A percentile compares a stretch with the other conserved stretches of the same genome.
Conservation (phyloP, 2,113 vertebrate species). For the Syrmaticus mikado region DNA sequence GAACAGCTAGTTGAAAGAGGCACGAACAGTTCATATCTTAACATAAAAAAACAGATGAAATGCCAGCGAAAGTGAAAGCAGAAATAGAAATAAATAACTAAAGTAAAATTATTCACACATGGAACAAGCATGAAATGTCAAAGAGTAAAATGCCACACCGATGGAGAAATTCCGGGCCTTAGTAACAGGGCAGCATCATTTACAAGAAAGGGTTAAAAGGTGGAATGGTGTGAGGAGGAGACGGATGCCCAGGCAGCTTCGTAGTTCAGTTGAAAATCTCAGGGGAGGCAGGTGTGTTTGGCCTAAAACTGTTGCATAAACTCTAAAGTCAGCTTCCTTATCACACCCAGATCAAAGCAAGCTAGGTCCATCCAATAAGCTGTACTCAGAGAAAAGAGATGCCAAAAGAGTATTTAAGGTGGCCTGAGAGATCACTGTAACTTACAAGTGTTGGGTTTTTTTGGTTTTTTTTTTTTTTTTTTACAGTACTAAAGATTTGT, state of each 20-base stretch:
- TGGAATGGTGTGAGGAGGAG: background rate
- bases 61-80: constrained; percentile 18
- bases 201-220: background rate
- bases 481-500: background rate
- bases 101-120: background rate
- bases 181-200: background rate
- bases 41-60: background rate
- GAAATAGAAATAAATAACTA: background rate
- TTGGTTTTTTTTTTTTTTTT: background rate
- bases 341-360: background rate
- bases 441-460: background rate
- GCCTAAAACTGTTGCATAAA: background rate
- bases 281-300: background rate
- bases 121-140: constrained; percentile 16
- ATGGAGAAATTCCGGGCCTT: background rate
- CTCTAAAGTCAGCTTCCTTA: background rate
- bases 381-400: background rate
- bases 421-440: background rate
- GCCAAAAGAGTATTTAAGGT: background rate
- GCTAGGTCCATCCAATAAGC: rapidly evolving
- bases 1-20: background rate
- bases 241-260: background rate
- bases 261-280: background rate
- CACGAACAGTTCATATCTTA: background rate
- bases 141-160: background rate